Evolutionary conservation across 2,797 vertebrate genomes (phyloP).

Genomic region (Acanthurus tractus): DNA sequence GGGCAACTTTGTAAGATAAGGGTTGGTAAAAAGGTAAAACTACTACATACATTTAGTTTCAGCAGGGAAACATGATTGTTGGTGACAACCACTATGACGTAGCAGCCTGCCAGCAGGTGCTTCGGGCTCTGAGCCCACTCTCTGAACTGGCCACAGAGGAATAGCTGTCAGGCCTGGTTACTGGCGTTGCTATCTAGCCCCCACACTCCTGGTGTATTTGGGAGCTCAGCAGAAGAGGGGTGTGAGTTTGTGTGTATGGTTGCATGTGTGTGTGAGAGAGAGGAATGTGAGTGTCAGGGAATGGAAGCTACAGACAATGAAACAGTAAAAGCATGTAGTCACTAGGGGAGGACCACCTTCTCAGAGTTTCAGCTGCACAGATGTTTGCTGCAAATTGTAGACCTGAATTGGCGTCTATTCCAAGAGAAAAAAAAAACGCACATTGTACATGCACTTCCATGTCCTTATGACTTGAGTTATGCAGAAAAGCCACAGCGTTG

Average conservation of each 20-base stretch:
- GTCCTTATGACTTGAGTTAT: conserved; percentile 9
- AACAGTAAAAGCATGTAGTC: conserved; percentile 52
- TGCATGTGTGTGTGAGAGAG: conserved; percentile 14
- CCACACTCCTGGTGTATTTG: conserved; percentile 52
- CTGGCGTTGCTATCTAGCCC: conserved; percentile 64
- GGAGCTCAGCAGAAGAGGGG: conserved; percentile 53
- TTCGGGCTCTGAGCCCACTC: conserved; percentile 71
- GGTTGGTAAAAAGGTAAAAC: conserved; percentile 37
- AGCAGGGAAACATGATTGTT: conserved; percentile 33
- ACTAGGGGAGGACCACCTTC: conserved; percentile 52
- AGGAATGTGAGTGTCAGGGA: conserved; percentile 26
- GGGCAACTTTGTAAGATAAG: conserved; percentile 44
- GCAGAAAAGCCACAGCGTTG: conserved; percentile 3
- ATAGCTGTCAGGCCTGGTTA: conserved; percentile 81
- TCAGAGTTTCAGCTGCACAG: conserved; percentile 29
- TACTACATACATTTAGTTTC: conserved; percentile 45
- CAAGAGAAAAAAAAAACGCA: conserved; percentile 8
- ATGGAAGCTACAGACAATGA: conserved; percentile 48
- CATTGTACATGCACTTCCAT: conserved; percentile 8
- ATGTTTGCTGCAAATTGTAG: conserved; percentile 46
- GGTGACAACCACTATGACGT: conserved; percentile 68
- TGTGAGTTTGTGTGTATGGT: conserved; percentile 27
- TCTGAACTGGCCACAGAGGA: conserved; percentile 78
- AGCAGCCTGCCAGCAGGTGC: conserved; percentile 72
- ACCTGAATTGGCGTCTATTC: conserved; percentile 25